Evolutionary conservation across 2,888 invertebrate species (phyloP), one percentile per base, ranked within the genome.

Genomic region (Apantesis nais): DNA sequence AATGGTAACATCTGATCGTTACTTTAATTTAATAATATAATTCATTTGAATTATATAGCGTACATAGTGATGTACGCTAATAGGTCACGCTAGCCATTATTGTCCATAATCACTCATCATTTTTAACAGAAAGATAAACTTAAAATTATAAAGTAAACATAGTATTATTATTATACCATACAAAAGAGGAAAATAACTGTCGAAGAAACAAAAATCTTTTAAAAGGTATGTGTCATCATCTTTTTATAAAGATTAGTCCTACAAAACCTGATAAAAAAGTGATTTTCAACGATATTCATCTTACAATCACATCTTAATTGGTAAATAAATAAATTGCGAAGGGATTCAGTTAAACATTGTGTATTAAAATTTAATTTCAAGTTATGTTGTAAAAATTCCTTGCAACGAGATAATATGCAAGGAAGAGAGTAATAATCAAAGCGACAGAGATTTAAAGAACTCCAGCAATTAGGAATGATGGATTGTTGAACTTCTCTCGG

Each of bases 401-500:
- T 72, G 64, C 41, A 68, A 39, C 68, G 37, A 69, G 71, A 74
- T 71, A 70, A 71, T 75, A 72, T 78, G 68, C 71, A 68, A 64
- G 69, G 68, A 72, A 77, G 71, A 71, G 73, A 75, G 74, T 89
- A 88, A 89, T 90, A 90, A 91, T 92, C 88, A 89, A 89, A 90
- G 83, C 89, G 89, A 89, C 86, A 86, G 88, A 88, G 88, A 87
- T 84, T 86, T 82, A 65, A 78, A 85, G 83, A 86, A 89, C 89
- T 87, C 88, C 81, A 87, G 89, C 90, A 92, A 92, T 93, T 92
- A 92, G 88, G 86, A 84, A 88, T 92, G 92, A 92, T 93, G 92
- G 89, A 92, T 93, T 88, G 92, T 86, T 87, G 85, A 91, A 92
- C 86, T 92, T 90, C 83, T 81, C 80, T 81, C 80, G 82, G 84